Conservation (phyloP, 2,113 vertebrate genomes). For the Leucosticte australis region DNA sequence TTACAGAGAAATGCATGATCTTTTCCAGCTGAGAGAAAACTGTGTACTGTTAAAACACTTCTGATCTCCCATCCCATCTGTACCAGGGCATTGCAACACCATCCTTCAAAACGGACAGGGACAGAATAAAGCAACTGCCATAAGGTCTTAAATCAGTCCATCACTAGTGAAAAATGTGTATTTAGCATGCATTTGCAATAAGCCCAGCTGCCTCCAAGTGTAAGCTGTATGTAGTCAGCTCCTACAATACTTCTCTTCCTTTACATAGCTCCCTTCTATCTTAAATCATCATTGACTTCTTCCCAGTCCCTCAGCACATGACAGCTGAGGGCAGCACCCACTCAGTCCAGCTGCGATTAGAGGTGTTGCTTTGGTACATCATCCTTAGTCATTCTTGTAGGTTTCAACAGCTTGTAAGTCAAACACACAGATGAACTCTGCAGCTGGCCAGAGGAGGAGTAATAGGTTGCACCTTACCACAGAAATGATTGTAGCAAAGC, state of each 20-base stretch:
- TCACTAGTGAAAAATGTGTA: not conserved
- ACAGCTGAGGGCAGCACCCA: not conserved
- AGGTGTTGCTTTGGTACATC: not conserved
- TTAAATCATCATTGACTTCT: not conserved
- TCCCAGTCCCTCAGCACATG: not conserved
- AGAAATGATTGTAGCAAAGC: not conserved
- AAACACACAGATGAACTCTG: not conserved
- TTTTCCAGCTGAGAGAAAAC: not conserved
- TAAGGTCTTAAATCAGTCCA: not conserved
- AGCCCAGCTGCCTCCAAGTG: not conserved
- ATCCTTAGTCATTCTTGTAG: not conserved
- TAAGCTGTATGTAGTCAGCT: not conserved
- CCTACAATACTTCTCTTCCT: not conserved
- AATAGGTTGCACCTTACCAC: not conserved
- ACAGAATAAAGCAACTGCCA: not conserved
- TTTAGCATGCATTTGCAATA: not conserved
- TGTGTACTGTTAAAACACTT: not conserved
- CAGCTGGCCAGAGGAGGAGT: not conserved
- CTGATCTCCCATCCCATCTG: not conserved
- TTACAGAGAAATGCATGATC: not conserved
- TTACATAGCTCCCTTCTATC: not conserved
- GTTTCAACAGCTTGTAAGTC: not conserved
- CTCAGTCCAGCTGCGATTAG: not conserved
- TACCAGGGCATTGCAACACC: not conserved
- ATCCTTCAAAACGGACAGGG: not conserved